A percentile compares a stretch with the other conserved stretches of the same genome.
phyloP scores from a whole-genome alignment of 1,140 invertebrate species.

The Trissolcus basalis region DNA sequence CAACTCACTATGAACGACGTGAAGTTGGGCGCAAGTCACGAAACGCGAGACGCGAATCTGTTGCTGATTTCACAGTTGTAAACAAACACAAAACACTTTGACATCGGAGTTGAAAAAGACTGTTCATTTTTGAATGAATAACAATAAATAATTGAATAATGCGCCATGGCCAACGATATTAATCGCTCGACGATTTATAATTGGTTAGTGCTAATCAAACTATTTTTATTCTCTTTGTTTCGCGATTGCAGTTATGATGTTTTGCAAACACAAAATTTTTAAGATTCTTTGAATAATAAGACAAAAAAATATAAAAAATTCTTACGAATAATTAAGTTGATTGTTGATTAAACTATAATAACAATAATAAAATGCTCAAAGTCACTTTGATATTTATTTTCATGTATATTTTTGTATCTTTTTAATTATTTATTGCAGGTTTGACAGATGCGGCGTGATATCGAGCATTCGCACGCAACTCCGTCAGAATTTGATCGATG shows the following conservation, averaged over 20 bases:
- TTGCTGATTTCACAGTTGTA: too few relatives aligned
- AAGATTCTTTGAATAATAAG: too few relatives aligned
- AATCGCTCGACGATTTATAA: slow-evolving; percentile 64
- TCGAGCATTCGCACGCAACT: slow-evolving; percentile 72
- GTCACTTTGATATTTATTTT: slow-evolving; percentile 8
- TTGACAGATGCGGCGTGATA: slow-evolving; percentile 73
- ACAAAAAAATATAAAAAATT: too few relatives aligned
- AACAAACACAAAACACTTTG: too few relatives aligned
- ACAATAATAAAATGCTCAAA: slow-evolving; percentile 9
- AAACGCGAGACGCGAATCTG: too few relatives aligned
- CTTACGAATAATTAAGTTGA: too few relatives aligned
- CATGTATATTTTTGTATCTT: slow-evolving; percentile 5
- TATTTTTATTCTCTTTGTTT: too few relatives aligned
- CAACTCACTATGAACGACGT: too few relatives aligned
- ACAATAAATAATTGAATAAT: too few relatives aligned
- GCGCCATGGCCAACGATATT: slow-evolving; percentile 53
- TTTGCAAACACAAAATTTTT: not conserved
- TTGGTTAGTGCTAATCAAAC: slow-evolving; percentile 66
- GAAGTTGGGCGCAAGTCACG: too few relatives aligned
- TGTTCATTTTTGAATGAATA: too few relatives aligned
- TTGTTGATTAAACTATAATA: not conserved
- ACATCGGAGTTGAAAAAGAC: too few relatives aligned
- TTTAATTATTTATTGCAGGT: slow-evolving; percentile 61
- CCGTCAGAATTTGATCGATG: slow-evolving; percentile 71
- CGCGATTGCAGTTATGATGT: slow-evolving; percentile 5